These are phyloP conservation scores for Thunnus albacares DNA, from an alignment of 2,797 vertebrate genomes.

Conservation along the genomic window DNA sequence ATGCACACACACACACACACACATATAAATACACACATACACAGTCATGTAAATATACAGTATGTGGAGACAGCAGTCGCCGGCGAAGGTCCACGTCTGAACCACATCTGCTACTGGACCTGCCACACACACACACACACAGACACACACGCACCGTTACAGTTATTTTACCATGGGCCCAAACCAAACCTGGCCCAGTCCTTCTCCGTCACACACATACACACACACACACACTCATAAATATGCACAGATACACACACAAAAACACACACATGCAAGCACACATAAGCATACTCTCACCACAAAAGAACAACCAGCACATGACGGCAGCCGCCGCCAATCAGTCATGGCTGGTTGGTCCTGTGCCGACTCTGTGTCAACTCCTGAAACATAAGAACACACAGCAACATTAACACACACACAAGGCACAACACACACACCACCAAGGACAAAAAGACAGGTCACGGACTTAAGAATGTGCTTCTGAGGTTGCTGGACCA, in stretches of 20 bases:
- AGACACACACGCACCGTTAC: constrained; percentile 26
- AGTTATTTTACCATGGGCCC: constrained; percentile 66
- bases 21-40: constrained; percentile 56
- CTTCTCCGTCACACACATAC: constrained; percentile 64
- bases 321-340: constrained; percentile 80
- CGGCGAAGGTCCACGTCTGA: constrained; percentile 79
- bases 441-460: constrained; percentile 67
- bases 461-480: constrained; percentile 74
- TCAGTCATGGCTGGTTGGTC: constrained; percentile 83
- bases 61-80: constrained; percentile 79
- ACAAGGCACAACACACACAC: constrained; percentile 48
- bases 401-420: constrained; percentile 63
- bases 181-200: constrained; percentile 75
- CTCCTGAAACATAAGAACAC: constrained; percentile 79
- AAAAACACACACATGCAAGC: constrained; percentile 36
- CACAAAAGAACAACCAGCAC: constrained; percentile 85
- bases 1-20: constrained; percentile 27
- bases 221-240: constrained; percentile 57
- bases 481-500: constrained; percentile 79
- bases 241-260: constrained; percentile 60
- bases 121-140: constrained; percentile 57
- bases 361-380: constrained; percentile 76
- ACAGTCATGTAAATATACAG: constrained; percentile 78
- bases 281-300: constrained; percentile 61
- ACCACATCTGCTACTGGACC: constrained; percentile 85